These are phyloP conservation scores for Sterna hirundo DNA, from an alignment of 2,113 vertebrate species.

Conservation along the genomic window DNA sequence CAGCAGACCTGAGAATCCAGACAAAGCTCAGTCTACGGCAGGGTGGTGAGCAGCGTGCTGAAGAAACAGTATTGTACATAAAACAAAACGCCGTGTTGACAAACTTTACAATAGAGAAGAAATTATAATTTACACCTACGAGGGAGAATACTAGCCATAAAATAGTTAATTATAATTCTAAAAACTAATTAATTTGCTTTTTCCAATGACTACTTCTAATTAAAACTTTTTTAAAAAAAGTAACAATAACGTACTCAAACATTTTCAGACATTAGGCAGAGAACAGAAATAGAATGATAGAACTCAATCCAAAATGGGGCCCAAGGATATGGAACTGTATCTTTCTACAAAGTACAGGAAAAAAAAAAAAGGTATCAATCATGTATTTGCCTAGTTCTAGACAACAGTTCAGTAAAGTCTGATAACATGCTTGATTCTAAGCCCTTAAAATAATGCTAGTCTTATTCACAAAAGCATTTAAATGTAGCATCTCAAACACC, in stretches of 20 bases:
- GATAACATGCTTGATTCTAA: not conserved
- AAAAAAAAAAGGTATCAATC: not conserved
- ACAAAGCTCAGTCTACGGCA: not conserved
- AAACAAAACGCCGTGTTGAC: not conserved
- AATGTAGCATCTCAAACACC: not conserved
- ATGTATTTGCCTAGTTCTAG: not conserved
- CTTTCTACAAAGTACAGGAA: not conserved
- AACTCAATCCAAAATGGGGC: not conserved
- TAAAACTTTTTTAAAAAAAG: not conserved
- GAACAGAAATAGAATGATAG: not conserved
- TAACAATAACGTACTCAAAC: not conserved
- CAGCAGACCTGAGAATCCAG: not conserved
- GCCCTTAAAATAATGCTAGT: not conserved
- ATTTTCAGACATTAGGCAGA: not conserved
- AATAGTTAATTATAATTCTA: not conserved
- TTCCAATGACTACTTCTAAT: not conserved
- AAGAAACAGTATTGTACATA: not conserved
- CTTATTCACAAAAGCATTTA: not conserved
- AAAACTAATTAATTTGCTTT: not conserved
- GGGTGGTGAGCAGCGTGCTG: not conserved
- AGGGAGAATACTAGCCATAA: not conserved
- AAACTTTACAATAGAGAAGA: not conserved
- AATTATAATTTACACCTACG: not conserved
- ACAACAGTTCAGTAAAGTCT: not conserved
- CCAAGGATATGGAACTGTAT: not conserved